These are phyloP conservation scores for Steatornis caripensis DNA, from an alignment of 2,113 vertebrate genomes.

Conservation along the genomic window DNA sequence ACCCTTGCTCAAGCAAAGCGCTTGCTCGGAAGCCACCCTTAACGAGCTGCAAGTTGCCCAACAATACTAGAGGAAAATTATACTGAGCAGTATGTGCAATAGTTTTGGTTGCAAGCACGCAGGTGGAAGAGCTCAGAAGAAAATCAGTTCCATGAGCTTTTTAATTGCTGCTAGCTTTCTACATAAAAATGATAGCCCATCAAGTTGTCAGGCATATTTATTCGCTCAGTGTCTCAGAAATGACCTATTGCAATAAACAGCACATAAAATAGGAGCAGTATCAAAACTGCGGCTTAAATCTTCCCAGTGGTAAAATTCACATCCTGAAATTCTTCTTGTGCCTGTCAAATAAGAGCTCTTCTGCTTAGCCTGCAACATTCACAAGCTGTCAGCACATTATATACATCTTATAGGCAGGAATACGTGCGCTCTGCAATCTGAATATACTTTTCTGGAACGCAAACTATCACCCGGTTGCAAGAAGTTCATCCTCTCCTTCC, in stretches of 20 bases:
- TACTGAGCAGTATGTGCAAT: background rate
- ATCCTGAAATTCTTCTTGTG: slow-evolving; percentile 24
- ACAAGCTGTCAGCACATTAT: slow-evolving; percentile 13
- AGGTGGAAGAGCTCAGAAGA: background rate
- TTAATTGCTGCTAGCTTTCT: background rate
- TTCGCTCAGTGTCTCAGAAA: background rate
- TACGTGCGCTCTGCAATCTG: background rate
- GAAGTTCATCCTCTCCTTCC: background rate
- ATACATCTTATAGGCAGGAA: background rate
- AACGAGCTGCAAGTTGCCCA: background rate
- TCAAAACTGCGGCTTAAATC: background rate
- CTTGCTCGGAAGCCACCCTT: background rate
- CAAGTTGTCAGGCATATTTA: background rate
- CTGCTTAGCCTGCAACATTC: slow-evolving; percentile 22
- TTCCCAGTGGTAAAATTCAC: background rate
- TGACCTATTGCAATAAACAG: background rate
- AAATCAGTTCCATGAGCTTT: background rate
- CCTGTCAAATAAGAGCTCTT: background rate
- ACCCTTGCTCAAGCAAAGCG: background rate
- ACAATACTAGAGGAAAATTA: background rate
- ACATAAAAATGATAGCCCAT: background rate
- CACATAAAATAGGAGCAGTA: background rate
- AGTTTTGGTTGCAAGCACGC: background rate
- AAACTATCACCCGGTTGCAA: background rate
- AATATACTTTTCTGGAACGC: background rate